Conservation (phyloP, 2,888 invertebrate species). For the Pachymerium ferrugineum region DNA sequence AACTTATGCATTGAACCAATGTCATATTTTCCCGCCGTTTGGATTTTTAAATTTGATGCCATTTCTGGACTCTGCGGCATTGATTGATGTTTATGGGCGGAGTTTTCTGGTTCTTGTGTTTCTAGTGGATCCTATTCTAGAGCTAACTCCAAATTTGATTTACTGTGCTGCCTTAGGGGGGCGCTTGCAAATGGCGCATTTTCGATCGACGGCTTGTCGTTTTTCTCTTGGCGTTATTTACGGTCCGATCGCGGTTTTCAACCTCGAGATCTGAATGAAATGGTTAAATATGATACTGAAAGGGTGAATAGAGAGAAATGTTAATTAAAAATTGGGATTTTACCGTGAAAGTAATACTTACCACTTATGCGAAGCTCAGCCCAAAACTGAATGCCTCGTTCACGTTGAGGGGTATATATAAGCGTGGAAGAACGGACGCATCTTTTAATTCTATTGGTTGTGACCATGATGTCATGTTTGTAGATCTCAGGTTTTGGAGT, state of each 20-base stretch:
- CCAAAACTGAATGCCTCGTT: slow-evolving; percentile 4
- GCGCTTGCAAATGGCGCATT: slow-evolving; percentile 30
- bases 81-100: background rate
- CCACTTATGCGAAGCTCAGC: background rate
- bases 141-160: slow-evolving; percentile 9
- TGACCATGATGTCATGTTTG: background rate
- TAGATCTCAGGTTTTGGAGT: background rate
- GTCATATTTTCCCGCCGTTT: slow-evolving; percentile 21
- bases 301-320: background rate
- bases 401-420: background rate
- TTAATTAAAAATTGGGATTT: background rate
- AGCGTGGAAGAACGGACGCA: background rate
- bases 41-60: slow-evolving; percentile 31
- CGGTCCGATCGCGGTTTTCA: background rate
- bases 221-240: slow-evolving; percentile 59
- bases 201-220: slow-evolving; percentile 53
- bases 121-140: too few species aligned
- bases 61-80: slow-evolving; percentile 20
- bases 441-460: background rate
- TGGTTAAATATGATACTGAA: background rate
- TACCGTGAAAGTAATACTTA: background rate
- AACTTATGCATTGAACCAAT: background rate
- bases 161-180: slow-evolving; percentile 25
- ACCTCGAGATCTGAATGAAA: background rate
- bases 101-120: background rate